Base-by-base conservation (phyloP, 2,888 invertebrate species). In the Theretra japonica region DNA sequence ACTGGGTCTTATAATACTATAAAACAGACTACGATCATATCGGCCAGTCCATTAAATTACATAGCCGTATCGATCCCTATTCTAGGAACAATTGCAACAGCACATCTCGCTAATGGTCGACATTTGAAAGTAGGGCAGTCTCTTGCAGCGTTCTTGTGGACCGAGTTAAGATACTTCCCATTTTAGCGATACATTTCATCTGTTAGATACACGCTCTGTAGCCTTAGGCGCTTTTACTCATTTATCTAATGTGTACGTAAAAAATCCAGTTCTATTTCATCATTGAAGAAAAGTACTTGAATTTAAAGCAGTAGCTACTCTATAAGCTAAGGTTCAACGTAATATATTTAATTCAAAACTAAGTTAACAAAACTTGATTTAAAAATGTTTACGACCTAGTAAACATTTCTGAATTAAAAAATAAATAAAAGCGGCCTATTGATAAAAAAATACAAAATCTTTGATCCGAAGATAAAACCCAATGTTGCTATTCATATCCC, bases 41-140 rank as follows among this genome's bases (percentile, higher is more conserved):
- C 53, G n/a, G 48, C 8, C 17, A 48, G 17, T n/a, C 53, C 15
- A 28, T 59, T 25, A 19, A 59, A 17, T 19, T 11, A 21, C 21
- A 21, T 33, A 62, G 11, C 33, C 15, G 19, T 62, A 62, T 62
- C 33, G 21, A 33, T 33, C 33, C n/a, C n/a, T 33, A 21, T 62
- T 41, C 62, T 41, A 2, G 11, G 62, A n/a, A 62, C n/a, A 53
- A 62, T 59, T 15, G 59, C 59, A 15, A 62, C 30, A 60, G 60
- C 19, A 30, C 19, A 60, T 58, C 58, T 59, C 28, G n/a, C 21
- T 62, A 62, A 21, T 62, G 41, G 62, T 41, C 11, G 11, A 33
- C 33, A 62, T 33, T 62, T 62, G 62, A 62, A 62, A 62, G 41
- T 62, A 62, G 62, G 62, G n/a, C 62, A 62, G 41, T 3, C 62